phyloP scores from a whole-genome alignment of 2,113 vertebrate genomes.

The Mugil cephalus region DNA sequence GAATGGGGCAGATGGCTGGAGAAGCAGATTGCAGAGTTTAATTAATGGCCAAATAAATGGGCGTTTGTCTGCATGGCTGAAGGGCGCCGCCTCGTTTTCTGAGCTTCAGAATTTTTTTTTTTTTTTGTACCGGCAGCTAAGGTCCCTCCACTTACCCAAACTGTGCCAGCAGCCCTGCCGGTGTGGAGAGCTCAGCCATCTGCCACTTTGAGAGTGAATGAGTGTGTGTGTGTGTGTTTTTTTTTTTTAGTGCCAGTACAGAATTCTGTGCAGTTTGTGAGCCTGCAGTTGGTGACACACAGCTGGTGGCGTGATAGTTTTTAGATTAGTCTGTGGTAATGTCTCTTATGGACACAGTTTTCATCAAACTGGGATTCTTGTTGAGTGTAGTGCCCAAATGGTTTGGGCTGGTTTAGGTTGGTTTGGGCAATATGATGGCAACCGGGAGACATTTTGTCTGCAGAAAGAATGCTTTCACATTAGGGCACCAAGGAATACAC shows the following conservation, averaged over 20 bases:
- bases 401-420: too few species aligned
- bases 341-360: not conserved
- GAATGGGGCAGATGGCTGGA: slow-evolving; percentile 45
- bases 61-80: slow-evolving; percentile 27
- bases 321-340: not conserved
- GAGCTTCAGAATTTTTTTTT: slow-evolving; percentile 30
- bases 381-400: too few species aligned
- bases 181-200: slow-evolving; percentile 66
- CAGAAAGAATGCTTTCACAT: too few species aligned
- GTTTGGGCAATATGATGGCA: too few species aligned
- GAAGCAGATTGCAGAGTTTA: slow-evolving; percentile 46
- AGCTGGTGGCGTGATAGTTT: not conserved
- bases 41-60: slow-evolving; percentile 53
- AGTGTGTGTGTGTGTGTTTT: slow-evolving; percentile 17
- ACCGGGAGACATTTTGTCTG: too few species aligned
- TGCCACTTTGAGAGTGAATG: slow-evolving; percentile 45
- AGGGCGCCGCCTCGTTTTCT: slow-evolving; percentile 28
- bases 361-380: not conserved
- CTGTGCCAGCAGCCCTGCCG: slow-evolving; percentile 63
- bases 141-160: slow-evolving; percentile 16
- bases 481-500: too few species aligned
- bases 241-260: slow-evolving; percentile 37
- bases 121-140: slow-evolving; percentile 34
- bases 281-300: slow-evolving; percentile 21
- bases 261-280: slow-evolving; percentile 8